These are phyloP conservation scores for Pseudomyrmex concolor DNA, from an alignment of 1,140 invertebrate species.

Conservation along the genomic window DNA sequence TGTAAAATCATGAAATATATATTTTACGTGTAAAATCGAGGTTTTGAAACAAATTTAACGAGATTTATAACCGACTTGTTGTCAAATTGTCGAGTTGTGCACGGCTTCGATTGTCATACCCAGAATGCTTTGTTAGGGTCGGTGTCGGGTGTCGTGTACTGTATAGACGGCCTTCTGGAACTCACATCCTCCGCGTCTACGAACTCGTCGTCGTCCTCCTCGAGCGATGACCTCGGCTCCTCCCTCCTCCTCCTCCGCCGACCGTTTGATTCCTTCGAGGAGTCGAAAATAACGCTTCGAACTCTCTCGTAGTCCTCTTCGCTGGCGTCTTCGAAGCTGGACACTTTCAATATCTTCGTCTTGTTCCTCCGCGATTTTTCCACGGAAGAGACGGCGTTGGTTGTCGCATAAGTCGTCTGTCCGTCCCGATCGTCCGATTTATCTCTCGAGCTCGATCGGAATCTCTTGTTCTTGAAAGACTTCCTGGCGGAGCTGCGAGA, in stretches of 20 bases:
- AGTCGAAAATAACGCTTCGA: conserved; percentile 60
- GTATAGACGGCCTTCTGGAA: conserved; percentile 74
- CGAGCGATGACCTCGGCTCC: conserved; percentile 60
- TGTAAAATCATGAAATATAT: no score
- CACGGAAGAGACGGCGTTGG: conserved; percentile 35
- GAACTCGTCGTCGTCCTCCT: conserved; percentile 80
- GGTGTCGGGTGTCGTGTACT: conserved; percentile 78
- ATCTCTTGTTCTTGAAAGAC: conserved; percentile 65
- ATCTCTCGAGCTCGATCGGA: conserved; percentile 58
- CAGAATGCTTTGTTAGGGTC: conserved; percentile 81
- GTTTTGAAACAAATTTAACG: no score
- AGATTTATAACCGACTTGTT: neutral
- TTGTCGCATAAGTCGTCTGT: conserved; percentile 7
- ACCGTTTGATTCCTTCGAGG: conserved; percentile 35
- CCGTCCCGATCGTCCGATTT: conserved; percentile 17
- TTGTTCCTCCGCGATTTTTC: conserved; percentile 40
- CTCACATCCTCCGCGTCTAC: conserved; percentile 80
- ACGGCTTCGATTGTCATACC: conserved; percentile 73
- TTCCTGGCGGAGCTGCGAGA: conserved; percentile 50
- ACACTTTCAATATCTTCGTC: conserved; percentile 71
- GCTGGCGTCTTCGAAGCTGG: conserved; percentile 77
- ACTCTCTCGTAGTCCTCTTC: conserved; percentile 73
- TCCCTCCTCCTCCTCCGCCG: conserved; percentile 40
- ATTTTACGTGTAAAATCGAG: no score
- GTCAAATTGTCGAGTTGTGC: neutral